Conservation (phyloP, 2,113 vertebrate species). For the Isichthys henryi region DNA sequence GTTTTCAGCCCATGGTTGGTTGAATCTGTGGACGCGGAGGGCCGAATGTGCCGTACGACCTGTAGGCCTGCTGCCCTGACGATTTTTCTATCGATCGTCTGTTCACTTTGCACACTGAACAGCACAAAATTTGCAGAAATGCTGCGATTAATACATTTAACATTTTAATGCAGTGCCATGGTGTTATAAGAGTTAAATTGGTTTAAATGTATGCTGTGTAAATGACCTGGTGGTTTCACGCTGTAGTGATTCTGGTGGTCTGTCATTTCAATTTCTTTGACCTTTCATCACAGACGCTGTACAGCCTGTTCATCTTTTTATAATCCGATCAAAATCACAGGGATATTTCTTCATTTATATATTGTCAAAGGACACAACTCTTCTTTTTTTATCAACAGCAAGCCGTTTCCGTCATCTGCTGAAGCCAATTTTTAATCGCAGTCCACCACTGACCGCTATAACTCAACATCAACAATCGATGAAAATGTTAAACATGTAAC, state of each 20-base stretch:
- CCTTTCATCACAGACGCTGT: constrained; percentile 52
- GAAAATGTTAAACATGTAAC: background rate
- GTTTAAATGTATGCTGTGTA: constrained; percentile 58
- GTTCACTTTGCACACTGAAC: background rate
- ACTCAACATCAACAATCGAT: background rate
- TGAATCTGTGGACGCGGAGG: background rate
- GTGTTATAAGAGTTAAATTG: constrained; percentile 32
- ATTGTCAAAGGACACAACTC: constrained; percentile 55
- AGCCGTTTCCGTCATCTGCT: constrained; percentile 50
- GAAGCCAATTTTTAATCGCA: constrained; percentile 18
- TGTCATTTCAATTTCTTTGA: constrained; percentile 56
- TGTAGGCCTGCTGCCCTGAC: background rate
- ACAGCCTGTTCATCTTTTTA: constrained; percentile 49
- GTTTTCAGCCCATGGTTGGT: background rate
- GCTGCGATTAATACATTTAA: background rate
- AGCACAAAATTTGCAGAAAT: background rate
- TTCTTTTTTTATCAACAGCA: constrained; percentile 64
- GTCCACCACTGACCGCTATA: background rate
- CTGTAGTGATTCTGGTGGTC: constrained; percentile 56
- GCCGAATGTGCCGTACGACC: background rate
- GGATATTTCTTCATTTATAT: constrained; percentile 69
- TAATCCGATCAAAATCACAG: constrained; percentile 60
- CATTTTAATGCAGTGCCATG: constrained; percentile 24
- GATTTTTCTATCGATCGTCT: background rate
- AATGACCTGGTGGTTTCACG: constrained; percentile 52